phyloP scores from a whole-genome alignment of 2,888 invertebrate genomes.

The Tipula helvola region DNA sequence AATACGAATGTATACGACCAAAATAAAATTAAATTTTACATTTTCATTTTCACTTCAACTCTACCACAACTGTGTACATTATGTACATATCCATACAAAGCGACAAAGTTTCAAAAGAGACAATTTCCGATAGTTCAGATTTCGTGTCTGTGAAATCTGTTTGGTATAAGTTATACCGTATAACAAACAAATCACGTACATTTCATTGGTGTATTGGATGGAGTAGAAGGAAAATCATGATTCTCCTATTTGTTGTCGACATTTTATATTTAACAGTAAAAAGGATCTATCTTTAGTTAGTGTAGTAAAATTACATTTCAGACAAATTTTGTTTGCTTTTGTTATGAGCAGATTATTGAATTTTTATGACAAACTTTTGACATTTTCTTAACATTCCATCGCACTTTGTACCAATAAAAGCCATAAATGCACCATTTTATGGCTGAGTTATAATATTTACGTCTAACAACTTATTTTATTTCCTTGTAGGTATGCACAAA shows the following conservation, averaged over 20 bases:
- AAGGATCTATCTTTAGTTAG: background rate
- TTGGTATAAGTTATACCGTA: background rate
- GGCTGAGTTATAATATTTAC: background rate
- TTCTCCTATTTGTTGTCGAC: background rate
- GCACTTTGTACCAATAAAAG: background rate
- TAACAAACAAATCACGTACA: background rate
- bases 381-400: background rate
- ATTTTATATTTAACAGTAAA: background rate
- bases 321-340: background rate
- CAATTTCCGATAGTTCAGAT: background rate
- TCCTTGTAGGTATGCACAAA: background rate
- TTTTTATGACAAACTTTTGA: background rate
- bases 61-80: background rate
- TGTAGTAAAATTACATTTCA: background rate
- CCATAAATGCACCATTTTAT: background rate
- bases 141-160: background rate
- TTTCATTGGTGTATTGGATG: background rate
- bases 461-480: background rate
- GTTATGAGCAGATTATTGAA: background rate
- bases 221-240: background rate
- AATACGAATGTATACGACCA: background rate
- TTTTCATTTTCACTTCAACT: background rate
- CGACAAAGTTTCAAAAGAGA: background rate
- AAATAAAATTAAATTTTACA: background rate
- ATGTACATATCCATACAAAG: background rate